Conservation (phyloP, 1,140 invertebrate species). For the Platorchestia sp. region DNA sequence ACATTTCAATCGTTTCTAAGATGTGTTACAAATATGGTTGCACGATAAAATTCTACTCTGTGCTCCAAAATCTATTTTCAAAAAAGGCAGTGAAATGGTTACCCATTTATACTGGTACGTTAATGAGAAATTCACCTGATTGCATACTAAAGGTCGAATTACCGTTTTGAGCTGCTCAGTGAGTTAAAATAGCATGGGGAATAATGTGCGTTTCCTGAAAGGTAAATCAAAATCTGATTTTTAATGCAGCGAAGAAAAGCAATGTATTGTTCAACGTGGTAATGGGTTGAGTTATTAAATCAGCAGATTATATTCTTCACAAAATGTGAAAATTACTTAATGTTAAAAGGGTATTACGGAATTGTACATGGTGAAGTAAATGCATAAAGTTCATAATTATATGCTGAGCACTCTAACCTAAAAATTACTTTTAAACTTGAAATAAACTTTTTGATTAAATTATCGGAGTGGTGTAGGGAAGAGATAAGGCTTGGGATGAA, state of each 20-base stretch:
- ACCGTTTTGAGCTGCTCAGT: background rate
- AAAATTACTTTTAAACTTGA: background rate
- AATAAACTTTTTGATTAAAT: background rate
- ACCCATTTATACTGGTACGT: too few species aligned
- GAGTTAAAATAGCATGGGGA: background rate
- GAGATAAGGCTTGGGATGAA: too few species aligned
- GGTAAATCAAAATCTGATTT: background rate
- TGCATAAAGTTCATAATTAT: background rate
- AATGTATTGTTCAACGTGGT: background rate
- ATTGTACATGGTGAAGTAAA: background rate
- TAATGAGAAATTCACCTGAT: too few species aligned
- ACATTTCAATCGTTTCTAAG: too few species aligned
- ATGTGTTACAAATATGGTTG: too few species aligned
- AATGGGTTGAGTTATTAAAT: background rate
- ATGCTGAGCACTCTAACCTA: background rate
- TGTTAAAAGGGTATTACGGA: background rate
- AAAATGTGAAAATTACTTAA: background rate
- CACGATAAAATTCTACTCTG: too few species aligned
- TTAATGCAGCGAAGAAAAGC: background rate
- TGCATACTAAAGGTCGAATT: too few species aligned
- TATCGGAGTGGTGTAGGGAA: too few species aligned
- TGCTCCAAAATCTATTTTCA: too few species aligned
- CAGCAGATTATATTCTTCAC: background rate
- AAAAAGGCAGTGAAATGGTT: too few species aligned
- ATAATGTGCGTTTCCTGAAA: background rate